Evolutionary conservation across 2,888 invertebrate genomes (phyloP).

Genomic region (Acleris sparsana): DNA sequence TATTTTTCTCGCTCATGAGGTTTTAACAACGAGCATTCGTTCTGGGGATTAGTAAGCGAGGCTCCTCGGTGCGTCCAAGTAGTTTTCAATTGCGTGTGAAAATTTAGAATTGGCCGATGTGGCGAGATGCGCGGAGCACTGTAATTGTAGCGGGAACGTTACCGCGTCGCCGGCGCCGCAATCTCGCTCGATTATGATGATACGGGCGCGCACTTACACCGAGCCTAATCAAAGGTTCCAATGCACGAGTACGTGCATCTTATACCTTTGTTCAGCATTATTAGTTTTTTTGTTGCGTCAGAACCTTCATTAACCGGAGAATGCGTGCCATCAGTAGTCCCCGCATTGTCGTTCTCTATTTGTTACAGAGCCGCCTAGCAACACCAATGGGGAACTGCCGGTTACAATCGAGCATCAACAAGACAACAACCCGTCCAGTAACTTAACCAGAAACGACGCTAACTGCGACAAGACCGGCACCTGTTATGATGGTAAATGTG

Average conservation of each 20-base stretch:
- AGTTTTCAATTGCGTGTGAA: conserved; percentile 68
- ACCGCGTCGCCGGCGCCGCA: conserved; percentile 50
- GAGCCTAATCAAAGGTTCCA: conserved; percentile 59
- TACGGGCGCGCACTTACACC: conserved; percentile 57
- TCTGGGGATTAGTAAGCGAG: conserved; percentile 45
- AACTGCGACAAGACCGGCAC: conserved; percentile 98
- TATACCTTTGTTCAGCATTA: conserved; percentile 59
- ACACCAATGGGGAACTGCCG: conserved; percentile 83
- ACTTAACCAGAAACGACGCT: conserved; percentile 89
- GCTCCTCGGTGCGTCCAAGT: conserved; percentile 43
- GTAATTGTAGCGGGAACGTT: conserved; percentile 29
- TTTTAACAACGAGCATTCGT: conserved; percentile 48
- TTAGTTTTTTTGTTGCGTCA: conserved; percentile 37
- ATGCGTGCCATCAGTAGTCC: conserved; percentile 39
- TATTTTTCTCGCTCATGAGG: conserved; percentile 40
- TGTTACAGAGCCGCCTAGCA: conserved; percentile 79
- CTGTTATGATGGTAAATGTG: conserved; percentile 93
- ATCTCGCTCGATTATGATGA: conserved; percentile 73
- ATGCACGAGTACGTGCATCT: conserved; percentile 51
- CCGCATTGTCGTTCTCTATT: conserved; percentile 44
- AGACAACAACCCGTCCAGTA: conserved; percentile 87
- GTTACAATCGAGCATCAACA: conserved; percentile 91
- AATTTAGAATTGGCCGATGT: conserved; percentile 62
- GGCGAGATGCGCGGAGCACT: conserved; percentile 40
- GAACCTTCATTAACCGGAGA: conserved; percentile 44